Percentiles rank a stretch among this genome's conserved stretches.
phyloP scores from a whole-genome alignment of 2,888 invertebrate genomes.

The Drosophila mayaguana region DNA sequence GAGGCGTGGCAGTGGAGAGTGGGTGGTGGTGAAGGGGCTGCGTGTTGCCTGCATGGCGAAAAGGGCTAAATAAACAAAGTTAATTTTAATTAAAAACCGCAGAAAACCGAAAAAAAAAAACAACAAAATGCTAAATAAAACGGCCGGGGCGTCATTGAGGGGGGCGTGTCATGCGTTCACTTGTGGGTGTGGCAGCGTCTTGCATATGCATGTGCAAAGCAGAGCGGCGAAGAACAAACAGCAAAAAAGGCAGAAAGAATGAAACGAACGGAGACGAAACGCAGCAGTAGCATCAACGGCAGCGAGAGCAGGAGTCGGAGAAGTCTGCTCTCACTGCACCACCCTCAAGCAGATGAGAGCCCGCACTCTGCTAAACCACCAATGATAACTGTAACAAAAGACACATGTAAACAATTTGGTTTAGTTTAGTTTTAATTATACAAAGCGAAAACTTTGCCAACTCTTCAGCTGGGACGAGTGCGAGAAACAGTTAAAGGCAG shows the following conservation, averaged over 20 bases:
- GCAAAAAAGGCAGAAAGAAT: slow-evolving; percentile 26
- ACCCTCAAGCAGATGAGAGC: neutral
- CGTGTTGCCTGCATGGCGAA: slow-evolving; percentile 55
- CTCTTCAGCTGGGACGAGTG: slow-evolving; percentile 49
- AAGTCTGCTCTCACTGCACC: neutral
- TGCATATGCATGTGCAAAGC: slow-evolving; percentile 64
- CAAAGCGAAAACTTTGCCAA: slow-evolving; percentile 74
- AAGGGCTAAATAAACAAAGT: slow-evolving; percentile 80
- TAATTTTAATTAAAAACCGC: slow-evolving; percentile 80
- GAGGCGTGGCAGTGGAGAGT: neutral
- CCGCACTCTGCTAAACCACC: slow-evolving; percentile 50
- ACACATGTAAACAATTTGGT: slow-evolving; percentile 77
- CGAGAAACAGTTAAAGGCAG: slow-evolving; percentile 35
- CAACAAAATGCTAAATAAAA: slow-evolving; percentile 79
- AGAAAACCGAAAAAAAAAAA: slow-evolving; percentile 62
- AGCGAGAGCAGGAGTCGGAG: neutral
- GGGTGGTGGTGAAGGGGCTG: neutral
- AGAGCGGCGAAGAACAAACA: slow-evolving; percentile 29
- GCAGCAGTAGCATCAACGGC: neutral
- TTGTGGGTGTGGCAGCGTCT: slow-evolving; percentile 59
- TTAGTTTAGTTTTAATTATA: slow-evolving; percentile 73
- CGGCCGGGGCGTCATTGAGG: slow-evolving; percentile 28
- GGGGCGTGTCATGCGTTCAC: slow-evolving; percentile 2
- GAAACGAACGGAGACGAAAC: slow-evolving; percentile 1
- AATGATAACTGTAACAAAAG: slow-evolving; percentile 78